Evolutionary conservation across 2,113 vertebrate species (phyloP), one percentile per base, ranked within the genome.

Genomic region (Cisticola juncidis): DNA sequence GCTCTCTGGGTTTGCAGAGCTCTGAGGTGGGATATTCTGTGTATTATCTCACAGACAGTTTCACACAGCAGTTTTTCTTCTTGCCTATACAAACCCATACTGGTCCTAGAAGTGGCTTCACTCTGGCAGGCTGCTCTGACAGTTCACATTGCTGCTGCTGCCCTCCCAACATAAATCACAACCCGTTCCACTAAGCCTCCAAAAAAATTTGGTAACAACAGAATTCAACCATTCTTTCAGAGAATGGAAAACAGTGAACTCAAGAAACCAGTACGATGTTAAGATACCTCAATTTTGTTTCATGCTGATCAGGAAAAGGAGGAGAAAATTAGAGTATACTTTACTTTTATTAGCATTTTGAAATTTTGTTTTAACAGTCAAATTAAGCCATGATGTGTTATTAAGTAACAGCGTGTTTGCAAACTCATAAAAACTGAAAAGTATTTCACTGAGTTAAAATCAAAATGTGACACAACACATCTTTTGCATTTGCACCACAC

Each of bases 401-500:
- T 62, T 90, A 92, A 95, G 74, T 88, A 94, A 68, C 56, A 62
- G 47, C 1, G 2, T 74, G 42, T 77, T 81, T 81, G 56, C 76
- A 93, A 88, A 85, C 60, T 94, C 79, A 80, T 79, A 84, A 90
- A 94, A 92, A 20, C 88, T 18, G 6, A 82, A 94, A 94, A 71
- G 72, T 9, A 83, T 92, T 95, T 78, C 80, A 94, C 53, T 4
- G 69, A 93, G 65, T 86, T 94, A 90, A 94, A 94, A 92, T 62
- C 81, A 78, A 84, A 90, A 86, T 95, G 81, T 70, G 60, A 92
- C 48, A 82, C 6, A 16, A 81, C 70, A 80, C 44, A 53, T 90
- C 88, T 92, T 95, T 91, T 96, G 85, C 92, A 96, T 96, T 95
- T 94, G 90, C 54, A 87, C 74, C 89, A 91, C 84, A 58, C 31